Base-by-base conservation (phyloP, 2,113 vertebrate genomes). In the Smithornis capensis region DNA sequence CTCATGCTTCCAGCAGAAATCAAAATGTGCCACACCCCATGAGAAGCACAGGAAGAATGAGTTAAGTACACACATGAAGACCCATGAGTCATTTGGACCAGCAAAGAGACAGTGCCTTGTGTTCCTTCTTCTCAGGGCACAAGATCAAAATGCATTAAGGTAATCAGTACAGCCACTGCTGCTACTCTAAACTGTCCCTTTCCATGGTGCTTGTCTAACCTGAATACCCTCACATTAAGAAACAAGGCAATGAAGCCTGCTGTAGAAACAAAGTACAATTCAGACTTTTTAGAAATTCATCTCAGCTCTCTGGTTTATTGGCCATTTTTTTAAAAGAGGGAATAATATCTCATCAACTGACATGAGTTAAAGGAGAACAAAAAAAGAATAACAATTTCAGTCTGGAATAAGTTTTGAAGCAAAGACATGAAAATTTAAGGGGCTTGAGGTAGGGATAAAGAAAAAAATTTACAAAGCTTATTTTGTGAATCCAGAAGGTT, bases 381-480 rank as follows among this genome's bases (percentile, higher is more conserved):
- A 83, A 55, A 92, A 93, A 77, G 71, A 94, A 89, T 87, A 94
- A 90, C 62, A 96, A 84, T 92, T 94, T 92, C 75, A 90, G 67
- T 42, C 75, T 91, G 74, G 76, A 84, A 90, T 89, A 94, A 81
- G 44, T 95, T 96, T 96, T 91, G 83, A 91, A 95, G 75, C 19
- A 79, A 88, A 29, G 55, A 55, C 85, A 89, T 92, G 96, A 97
- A 95, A 96, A 97, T 94, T 78, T 90, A 89, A 96, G 91, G 59
- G 67, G 55, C 76, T 86, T 90, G 65, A 62, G 62, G 28, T 77
- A 52, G 35, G 78, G 45, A 95, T 92, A 92, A 89, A 92, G 68
- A 75, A 87, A 94, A 88, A 52, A 80, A 96, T 90, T 95, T 96
- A 95, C 59, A 96, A 95, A 79, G 86, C 65, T 92, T 50, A 71